Evolutionary conservation across 2,888 invertebrate species (phyloP).

Genomic region (Epinotia demarniana): DNA sequence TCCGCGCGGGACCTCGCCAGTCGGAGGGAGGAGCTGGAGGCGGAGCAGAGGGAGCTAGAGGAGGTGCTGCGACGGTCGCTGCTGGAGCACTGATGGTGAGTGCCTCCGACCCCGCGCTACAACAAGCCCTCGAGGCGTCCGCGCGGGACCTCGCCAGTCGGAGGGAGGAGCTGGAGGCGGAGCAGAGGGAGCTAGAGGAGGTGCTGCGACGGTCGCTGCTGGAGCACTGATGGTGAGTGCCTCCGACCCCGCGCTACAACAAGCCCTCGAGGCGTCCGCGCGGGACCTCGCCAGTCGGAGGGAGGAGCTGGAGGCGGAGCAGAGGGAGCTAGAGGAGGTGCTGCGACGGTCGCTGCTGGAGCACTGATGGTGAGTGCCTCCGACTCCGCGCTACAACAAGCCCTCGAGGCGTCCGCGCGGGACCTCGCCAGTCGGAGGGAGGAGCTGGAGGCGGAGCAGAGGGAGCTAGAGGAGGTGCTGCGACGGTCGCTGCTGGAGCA

Average conservation of each 20-base stretch:
- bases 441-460: slow-evolving; percentile 75
- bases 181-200: slow-evolving; percentile 88
- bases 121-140: slow-evolving; percentile 58
- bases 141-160: slow-evolving; percentile 62
- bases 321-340: slow-evolving; percentile 89
- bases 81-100: slow-evolving; percentile 81
- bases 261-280: slow-evolving; percentile 62
- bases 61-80: slow-evolving; percentile 90
- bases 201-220: slow-evolving; percentile 90
- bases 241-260: slow-evolving; percentile 59
- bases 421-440: slow-evolving; percentile 63
- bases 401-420: slow-evolving; percentile 63
- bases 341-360: slow-evolving; percentile 90
- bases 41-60: slow-evolving; percentile 87
- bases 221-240: slow-evolving; percentile 74
- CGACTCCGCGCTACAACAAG: slow-evolving; percentile 59
- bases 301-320: slow-evolving; percentile 70
- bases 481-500: slow-evolving; percentile 89
- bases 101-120: slow-evolving; percentile 59
- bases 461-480: slow-evolving; percentile 89
- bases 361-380: slow-evolving; percentile 60
- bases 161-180: slow-evolving; percentile 64
- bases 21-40: slow-evolving; percentile 61
- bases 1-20: slow-evolving; percentile 66
- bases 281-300: slow-evolving; percentile 61